Evolutionary conservation across 2,888 invertebrate species (phyloP).

Genomic region (Drosophila kokeensis): DNA sequence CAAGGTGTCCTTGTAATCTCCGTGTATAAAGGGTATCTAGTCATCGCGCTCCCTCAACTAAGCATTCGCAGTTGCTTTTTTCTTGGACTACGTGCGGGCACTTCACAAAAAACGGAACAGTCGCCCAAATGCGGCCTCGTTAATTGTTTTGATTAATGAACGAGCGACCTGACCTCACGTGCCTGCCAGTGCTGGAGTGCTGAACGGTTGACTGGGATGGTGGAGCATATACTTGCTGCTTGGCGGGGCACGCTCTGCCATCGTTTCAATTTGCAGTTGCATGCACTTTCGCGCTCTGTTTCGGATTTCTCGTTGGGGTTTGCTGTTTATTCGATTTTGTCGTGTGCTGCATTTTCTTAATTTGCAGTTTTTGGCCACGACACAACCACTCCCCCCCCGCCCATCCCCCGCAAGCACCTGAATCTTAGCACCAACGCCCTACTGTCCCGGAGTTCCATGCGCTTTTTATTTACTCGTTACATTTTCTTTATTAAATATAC

Average conservation of each 20-base stretch:
- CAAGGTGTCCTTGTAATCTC: background rate
- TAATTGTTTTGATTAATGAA: slow-evolving; percentile 81
- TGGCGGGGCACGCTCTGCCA: slow-evolving; percentile 44
- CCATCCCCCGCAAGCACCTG: background rate
- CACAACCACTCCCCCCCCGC: background rate
- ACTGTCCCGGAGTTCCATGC: slow-evolving; percentile 3
- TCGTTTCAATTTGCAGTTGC: slow-evolving; percentile 76
- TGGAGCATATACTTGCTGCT: slow-evolving; percentile 17
- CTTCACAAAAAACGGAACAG: slow-evolving; percentile 76
- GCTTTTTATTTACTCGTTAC: slow-evolving; percentile 70
- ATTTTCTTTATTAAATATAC: slow-evolving; percentile 59
- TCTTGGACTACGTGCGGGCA: slow-evolving; percentile 66
- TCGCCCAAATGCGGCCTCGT: slow-evolving; percentile 80
- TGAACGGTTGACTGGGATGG: background rate
- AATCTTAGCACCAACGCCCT: background rate
- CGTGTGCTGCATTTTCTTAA: slow-evolving; percentile 80
- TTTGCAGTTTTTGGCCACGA: slow-evolving; percentile 63
- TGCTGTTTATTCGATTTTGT: slow-evolving; percentile 81
- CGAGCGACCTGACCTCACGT: slow-evolving; percentile 76
- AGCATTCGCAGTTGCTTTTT: background rate
- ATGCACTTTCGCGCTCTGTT: slow-evolving; percentile 57
- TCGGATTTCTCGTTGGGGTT: slow-evolving; percentile 26
- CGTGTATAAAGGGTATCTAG: background rate
- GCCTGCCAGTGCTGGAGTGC: slow-evolving; percentile 19
- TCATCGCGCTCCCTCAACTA: background rate